phyloP scores from a whole-genome alignment of 2,797 vertebrate species.

The Anguilla megastoma region DNA sequence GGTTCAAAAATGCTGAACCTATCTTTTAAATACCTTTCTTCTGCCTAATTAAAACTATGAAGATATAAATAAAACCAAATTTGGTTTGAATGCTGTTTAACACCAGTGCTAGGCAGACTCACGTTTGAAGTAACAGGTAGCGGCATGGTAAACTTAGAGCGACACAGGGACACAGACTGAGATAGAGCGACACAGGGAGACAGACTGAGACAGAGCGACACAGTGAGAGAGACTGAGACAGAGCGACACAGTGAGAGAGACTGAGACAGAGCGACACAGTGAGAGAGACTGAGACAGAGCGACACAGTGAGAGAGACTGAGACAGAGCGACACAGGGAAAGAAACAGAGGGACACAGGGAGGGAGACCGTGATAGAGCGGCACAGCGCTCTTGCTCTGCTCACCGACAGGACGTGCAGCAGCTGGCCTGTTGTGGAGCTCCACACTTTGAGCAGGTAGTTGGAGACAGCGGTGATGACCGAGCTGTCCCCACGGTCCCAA shows the following conservation, averaged over 20 bases:
- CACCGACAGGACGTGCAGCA: slow-evolving; percentile 90
- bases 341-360: neutral
- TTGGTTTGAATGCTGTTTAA: too few species aligned
- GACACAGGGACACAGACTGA: neutral
- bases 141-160: too few species aligned
- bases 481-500: slow-evolving; percentile 91
- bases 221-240: too few species aligned
- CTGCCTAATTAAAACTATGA: neutral
- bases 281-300: neutral
- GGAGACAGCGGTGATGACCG: slow-evolving; percentile 94
- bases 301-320: neutral
- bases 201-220: too few species aligned
- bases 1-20: too few species aligned
- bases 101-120: too few species aligned
- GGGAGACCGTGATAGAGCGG: neutral
- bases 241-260: too few species aligned
- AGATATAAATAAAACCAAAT: too few species aligned
- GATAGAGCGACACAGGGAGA: neutral
- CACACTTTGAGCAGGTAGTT: slow-evolving; percentile 98
- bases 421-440: slow-evolving; percentile 85
- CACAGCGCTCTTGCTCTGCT: slow-evolving; percentile 59
- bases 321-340: neutral
- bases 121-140: too few species aligned
- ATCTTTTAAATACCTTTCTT: neutral
- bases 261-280: too few species aligned